Evolutionary conservation across 2,113 vertebrate genomes (phyloP), one percentile per base, ranked within the genome.

Genomic region (Zosterops borbonicus): DNA sequence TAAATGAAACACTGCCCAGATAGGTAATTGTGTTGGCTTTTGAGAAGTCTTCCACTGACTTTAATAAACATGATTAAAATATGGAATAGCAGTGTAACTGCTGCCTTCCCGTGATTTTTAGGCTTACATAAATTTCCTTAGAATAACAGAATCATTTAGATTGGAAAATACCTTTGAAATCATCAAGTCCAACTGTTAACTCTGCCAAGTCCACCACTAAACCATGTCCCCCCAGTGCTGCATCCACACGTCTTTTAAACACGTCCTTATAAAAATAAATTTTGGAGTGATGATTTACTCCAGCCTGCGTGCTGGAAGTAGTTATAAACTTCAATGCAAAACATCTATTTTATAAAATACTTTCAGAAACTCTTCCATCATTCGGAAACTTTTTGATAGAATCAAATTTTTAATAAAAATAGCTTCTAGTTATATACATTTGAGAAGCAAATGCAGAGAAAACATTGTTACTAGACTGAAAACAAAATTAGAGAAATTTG

Each of bases 391-490:
- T 94, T 81, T 39, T 58, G 37, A 80, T 37, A 67, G 33, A 94
- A 86, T 90, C 17, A 4, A 42, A 17, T 59, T 93, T 85, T 86
- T 77, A 77, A 90, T 93, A 90, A 90, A 92, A 88, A 67, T 21
- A 83, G 15, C 17, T 90, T 87, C 93, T 47, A 83, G 33, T 31
- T 70, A 60, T n/a, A 60, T 12, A 35, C 14, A 53, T 77, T 73
- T 65, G 42, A 76, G 44, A 92, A 78, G 37, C 41, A 89, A 80
- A 73, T 63, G 23, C 24, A 90, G 58, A 68, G 68, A 85, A 39
- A 63, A 6, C 31, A 59, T 12, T 76, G 23, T 29, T 87, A 79
- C 33, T 89, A 74, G n/a, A 70, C 27, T 59, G 39, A 88, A 92
- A 85, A 73, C 25, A 74, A 63, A 82, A 64, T 49, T 22, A 25